Evolutionary conservation across 2,113 vertebrate species (phyloP).

Genomic region (Dryoscopus gambensis): DNA sequence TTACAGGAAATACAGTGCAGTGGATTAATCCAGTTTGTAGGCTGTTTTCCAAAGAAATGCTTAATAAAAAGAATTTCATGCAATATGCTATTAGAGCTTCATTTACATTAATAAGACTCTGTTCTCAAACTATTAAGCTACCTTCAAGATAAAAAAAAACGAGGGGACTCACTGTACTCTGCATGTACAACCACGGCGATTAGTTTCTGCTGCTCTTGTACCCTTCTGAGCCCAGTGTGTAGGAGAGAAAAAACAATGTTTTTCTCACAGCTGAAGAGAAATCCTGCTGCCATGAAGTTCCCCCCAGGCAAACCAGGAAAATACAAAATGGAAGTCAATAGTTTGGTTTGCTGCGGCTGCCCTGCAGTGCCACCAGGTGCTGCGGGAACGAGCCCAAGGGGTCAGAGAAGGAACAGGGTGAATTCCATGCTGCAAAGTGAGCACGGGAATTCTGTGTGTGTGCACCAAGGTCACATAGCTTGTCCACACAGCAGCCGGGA

Average conservation of each 20-base stretch:
- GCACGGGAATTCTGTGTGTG: background rate
- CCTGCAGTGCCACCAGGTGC: background rate
- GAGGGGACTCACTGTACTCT: background rate
- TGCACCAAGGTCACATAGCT: background rate
- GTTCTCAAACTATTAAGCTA: conserved; percentile 33
- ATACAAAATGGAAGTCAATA: background rate
- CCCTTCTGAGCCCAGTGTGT: background rate
- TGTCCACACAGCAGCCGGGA: background rate
- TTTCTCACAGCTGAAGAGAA: background rate
- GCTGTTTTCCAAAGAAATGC: conserved; percentile 19
- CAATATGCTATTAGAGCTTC: conserved; percentile 29
- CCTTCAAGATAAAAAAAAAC: conserved; percentile 22
- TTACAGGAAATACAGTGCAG: conserved; percentile 15
- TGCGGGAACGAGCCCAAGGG: background rate
- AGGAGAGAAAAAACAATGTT: background rate
- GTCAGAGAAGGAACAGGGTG: background rate
- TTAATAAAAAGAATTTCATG: conserved; percentile 50
- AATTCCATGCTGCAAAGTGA: background rate
- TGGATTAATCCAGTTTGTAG: conserved; percentile 22
- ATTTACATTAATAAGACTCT: conserved; percentile 52
- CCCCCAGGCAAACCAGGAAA: background rate
- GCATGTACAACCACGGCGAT: background rate
- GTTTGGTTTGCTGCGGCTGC: background rate
- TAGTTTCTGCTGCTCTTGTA: background rate
- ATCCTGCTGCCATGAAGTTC: background rate